These are phyloP conservation scores for Philereme transversata DNA, from an alignment of 2,888 invertebrate genomes.

Conservation along the genomic window DNA sequence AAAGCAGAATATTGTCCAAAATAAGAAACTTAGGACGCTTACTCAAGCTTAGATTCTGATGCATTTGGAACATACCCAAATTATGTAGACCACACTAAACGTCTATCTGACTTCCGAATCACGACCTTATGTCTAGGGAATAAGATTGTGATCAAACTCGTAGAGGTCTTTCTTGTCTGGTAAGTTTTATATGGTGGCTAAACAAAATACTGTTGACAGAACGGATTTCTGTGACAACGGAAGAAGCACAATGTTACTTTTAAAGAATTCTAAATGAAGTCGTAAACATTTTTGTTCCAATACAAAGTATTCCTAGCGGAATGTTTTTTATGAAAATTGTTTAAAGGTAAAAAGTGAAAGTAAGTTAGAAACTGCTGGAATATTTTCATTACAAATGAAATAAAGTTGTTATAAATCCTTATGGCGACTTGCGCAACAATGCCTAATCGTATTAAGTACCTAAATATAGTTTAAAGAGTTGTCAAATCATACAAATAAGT, in stretches of 20 bases:
- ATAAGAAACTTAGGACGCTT: constrained; percentile 35
- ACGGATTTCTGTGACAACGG: constrained; percentile 30
- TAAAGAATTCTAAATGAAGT: constrained; percentile 23
- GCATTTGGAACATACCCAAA: constrained; percentile 44
- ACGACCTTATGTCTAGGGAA: constrained; percentile 18
- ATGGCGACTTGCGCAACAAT: no score
- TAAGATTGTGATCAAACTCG: constrained; percentile 12
- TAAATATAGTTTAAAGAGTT: no score
- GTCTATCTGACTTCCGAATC: constrained; percentile 2
- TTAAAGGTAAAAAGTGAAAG: no score
- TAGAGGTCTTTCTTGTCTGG: constrained; percentile 16
- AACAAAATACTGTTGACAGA: constrained; percentile 35
- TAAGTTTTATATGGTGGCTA: constrained; percentile 23
- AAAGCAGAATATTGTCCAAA: constrained; percentile 22
- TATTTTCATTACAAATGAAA: no score
- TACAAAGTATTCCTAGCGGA: no score
- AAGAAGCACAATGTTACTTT: constrained; percentile 29
- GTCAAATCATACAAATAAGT: no score
- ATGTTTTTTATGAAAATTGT: no score
- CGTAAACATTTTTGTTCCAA: constrained; percentile 11
- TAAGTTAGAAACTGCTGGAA: no score
- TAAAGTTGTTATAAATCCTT: no score
- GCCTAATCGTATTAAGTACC: no score
- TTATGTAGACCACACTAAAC: constrained; percentile 19
- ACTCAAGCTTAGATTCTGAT: constrained; percentile 39